Percentiles rank a stretch among this genome's conserved stretches.
These are phyloP conservation scores for Heteromyza rotundicornis DNA, from an alignment of 2,888 invertebrate species.

Conservation along the genomic window DNA sequence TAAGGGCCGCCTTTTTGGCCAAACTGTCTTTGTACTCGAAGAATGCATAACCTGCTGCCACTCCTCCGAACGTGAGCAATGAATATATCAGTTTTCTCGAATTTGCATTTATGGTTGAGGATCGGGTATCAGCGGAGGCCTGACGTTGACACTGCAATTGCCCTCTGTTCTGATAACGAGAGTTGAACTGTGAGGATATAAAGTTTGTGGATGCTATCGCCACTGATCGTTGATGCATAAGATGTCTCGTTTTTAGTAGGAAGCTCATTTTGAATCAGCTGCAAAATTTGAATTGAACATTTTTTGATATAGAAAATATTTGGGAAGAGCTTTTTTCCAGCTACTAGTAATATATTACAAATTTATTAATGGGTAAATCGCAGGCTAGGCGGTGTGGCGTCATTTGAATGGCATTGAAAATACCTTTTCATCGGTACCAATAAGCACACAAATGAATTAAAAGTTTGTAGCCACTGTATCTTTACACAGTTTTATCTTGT, in stretches of 20 bases:
- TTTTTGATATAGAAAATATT: too few relatives aligned
- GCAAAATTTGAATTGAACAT: background rate
- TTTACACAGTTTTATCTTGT: too few relatives aligned
- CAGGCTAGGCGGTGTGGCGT: too few relatives aligned
- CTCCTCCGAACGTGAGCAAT: conserved; percentile 34
- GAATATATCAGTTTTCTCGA: conserved; percentile 21
- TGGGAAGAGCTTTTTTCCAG: too few relatives aligned
- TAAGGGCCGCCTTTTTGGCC: background rate
- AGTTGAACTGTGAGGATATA: background rate
- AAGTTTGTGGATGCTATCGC: background rate
- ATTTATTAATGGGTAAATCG: too few relatives aligned
- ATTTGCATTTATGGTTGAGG: background rate
- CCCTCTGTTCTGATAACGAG: background rate
- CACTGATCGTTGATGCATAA: background rate
- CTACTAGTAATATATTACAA: too few relatives aligned
- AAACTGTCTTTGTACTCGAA: conserved; percentile 29
- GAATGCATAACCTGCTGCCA: conserved; percentile 37
- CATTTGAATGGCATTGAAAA: too few relatives aligned
- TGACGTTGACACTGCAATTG: too few relatives aligned
- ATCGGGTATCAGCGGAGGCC: conserved; percentile 8
- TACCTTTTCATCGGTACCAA: too few relatives aligned
- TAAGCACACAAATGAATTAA: too few relatives aligned
- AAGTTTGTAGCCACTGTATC: too few relatives aligned
- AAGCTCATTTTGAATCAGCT: conserved; percentile 21
- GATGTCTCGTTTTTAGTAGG: conserved; percentile 18